Base-by-base conservation (phyloP, 2,797 vertebrate genomes). In the Kryptopterus vitreolus region DNA sequence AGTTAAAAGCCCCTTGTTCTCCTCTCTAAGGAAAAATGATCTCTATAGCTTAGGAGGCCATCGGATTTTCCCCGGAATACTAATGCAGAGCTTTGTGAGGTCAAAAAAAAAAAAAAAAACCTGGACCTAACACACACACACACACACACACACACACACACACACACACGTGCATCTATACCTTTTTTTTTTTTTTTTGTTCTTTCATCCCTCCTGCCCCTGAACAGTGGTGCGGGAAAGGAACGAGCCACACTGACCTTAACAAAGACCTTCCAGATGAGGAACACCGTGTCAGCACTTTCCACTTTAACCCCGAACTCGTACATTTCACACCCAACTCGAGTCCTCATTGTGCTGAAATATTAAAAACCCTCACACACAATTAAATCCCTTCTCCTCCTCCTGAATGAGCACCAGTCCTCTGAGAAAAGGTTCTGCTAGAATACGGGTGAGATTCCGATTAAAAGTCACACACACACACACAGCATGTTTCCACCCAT, bases 41-140 rank as follows among this genome's bases (percentile, higher is more conserved):
- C 84, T 73, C 78, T 75, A 63, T 62, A 80, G 66, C 76, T 61
- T 70, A 69, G 78, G 76, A 85, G 38, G 50, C 7, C 3, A 13
- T 9, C 71, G 33, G 81, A 78, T 69, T 75, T 75, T 92, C 87
- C 88, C 90, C 92, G 52, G 91, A 92, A 93, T 93, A 92, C 92
- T 93, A 91, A 94, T 93, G 89, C 89, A 89, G 84, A 89, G 87
- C 81, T 90, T 92, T 88, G 52, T 80, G 89, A 84, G 74, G 31
- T 86, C 80, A 82, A 89, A 87, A 65, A 88, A 91, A 91, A 43
- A 6, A 92, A 90, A 91, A 91, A 43, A 6, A 92, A 90, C 3
- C 20, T n/a, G 20, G 50, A 20, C 9, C 29, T 9, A 0, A 35
- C 71, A 43, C 62, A 33, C 2, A 2, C 62, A 24, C 74, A 52